A percentile compares a stretch with the other conserved stretches of the same genome.
Conservation (phyloP, 1,140 invertebrate genomes). For the Teleogryllus occipitalis region DNA sequence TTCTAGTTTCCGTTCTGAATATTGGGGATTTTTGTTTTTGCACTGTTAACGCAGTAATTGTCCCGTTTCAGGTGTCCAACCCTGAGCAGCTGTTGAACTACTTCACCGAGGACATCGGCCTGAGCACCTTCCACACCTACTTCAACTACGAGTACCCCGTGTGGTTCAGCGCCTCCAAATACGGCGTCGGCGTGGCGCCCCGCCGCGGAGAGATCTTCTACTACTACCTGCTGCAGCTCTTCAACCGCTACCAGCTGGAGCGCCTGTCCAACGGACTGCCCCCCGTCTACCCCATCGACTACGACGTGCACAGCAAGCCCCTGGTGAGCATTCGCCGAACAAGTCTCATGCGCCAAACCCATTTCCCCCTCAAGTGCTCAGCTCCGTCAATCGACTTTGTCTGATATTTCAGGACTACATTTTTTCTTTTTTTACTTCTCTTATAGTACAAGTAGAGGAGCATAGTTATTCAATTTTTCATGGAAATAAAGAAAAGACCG, state of each 20-base stretch:
- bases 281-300: slow-evolving; percentile 37
- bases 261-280: slow-evolving; percentile 45
- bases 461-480: too few relatives aligned
- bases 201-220: slow-evolving; percentile 55
- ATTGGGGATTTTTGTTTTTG: too few relatives aligned
- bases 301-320: slow-evolving; percentile 39
- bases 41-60: too few relatives aligned
- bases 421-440: too few relatives aligned
- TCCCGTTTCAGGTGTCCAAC: slow-evolving; percentile 32
- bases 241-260: slow-evolving; percentile 59
- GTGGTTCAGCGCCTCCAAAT: slow-evolving; percentile 47
- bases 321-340: not conserved
- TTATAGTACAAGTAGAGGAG: too few relatives aligned
- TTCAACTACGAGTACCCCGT: slow-evolving; percentile 51
- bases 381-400: too few relatives aligned
- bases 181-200: slow-evolving; percentile 38
- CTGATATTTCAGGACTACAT: too few relatives aligned
- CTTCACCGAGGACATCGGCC: slow-evolving; percentile 62
- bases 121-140: slow-evolving; percentile 62
- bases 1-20: too few relatives aligned
- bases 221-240: slow-evolving; percentile 49
- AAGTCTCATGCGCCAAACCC: too few relatives aligned
- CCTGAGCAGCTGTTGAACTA: slow-evolving; percentile 55
- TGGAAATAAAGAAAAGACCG: too few relatives aligned
- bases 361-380: too few relatives aligned